Evolutionary conservation across 1,140 invertebrate genomes (phyloP).

Genomic region (Chironomus tepperi): DNA sequence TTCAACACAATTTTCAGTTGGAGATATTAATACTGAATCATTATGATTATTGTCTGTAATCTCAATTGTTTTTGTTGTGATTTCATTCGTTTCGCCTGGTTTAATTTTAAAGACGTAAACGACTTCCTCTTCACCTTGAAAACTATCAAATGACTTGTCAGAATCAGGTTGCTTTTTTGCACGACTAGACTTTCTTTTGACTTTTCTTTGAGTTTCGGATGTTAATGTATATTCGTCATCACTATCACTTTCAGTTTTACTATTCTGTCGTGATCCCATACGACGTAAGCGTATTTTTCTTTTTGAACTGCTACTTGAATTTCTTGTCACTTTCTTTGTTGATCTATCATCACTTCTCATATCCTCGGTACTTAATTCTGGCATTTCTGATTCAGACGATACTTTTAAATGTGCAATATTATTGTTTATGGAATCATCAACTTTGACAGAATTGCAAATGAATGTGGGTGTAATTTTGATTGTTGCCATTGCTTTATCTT

Average conservation of each 20-base stretch:
- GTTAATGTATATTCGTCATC: constrained; percentile 40
- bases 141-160: constrained; percentile 31
- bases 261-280: constrained; percentile 38
- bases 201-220: constrained; percentile 37
- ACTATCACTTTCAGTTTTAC: constrained; percentile 41
- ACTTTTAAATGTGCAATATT: neutral
- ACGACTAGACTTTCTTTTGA: constrained; percentile 36
- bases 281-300: constrained; percentile 37
- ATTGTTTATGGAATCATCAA: neutral
- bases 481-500: constrained; percentile 29
- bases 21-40: constrained; percentile 25
- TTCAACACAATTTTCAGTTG: constrained; percentile 26
- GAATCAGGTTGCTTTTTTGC: constrained; percentile 28
- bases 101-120: constrained; percentile 35
- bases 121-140: constrained; percentile 30
- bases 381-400: constrained; percentile 16
- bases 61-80: constrained; percentile 32
- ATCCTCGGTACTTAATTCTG: neutral
- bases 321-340: constrained; percentile 19
- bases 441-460: neutral
- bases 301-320: constrained; percentile 31
- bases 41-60: constrained; percentile 27
- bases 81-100: constrained; percentile 38
- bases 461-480: constrained; percentile 26
- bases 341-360: constrained; percentile 24